A percentile compares a stretch with the other conserved stretches of the same genome.
These are phyloP conservation scores for Xestia sexstrigata DNA, from an alignment of 2,888 invertebrate genomes.

Conservation along the genomic window DNA sequence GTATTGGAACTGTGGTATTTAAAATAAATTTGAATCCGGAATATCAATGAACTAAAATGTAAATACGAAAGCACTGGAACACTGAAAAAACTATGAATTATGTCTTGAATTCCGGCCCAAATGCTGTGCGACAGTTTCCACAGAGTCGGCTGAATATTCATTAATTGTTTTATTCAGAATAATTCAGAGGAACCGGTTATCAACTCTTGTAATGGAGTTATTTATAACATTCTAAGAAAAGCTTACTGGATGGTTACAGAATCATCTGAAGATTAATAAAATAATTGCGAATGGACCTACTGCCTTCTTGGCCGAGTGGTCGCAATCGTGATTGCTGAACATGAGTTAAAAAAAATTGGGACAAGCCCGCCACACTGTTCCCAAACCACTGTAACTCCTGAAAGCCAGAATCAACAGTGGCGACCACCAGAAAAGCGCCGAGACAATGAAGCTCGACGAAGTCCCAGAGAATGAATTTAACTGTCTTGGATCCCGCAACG, in stretches of 20 bases:
- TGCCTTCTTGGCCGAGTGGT: too few relatives aligned
- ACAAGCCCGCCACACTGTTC: too few relatives aligned
- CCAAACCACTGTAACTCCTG: too few relatives aligned
- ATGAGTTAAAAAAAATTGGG: too few relatives aligned
- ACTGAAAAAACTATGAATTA: slow-evolving; percentile 42
- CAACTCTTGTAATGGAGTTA: slow-evolving; percentile 10
- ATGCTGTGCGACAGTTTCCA: slow-evolving; percentile 39
- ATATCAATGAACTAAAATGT: slow-evolving; percentile 40
- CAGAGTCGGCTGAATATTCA: slow-evolving; percentile 46
- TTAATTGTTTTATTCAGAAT: slow-evolving; percentile 50
- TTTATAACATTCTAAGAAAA: slow-evolving; percentile 5
- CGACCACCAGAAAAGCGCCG: too few relatives aligned
- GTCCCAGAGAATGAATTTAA: too few relatives aligned
- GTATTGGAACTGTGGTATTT: neutral
- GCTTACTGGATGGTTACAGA: neutral
- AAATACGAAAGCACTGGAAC: slow-evolving; percentile 27
- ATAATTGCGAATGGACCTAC: too few relatives aligned
- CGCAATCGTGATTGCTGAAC: too few relatives aligned
- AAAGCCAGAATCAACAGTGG: too few relatives aligned
- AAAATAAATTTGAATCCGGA: slow-evolving; percentile 6
- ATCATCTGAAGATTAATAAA: neutral
- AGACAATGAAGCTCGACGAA: too few relatives aligned
- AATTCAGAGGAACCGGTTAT: slow-evolving; percentile 30
- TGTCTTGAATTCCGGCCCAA: slow-evolving; percentile 44
- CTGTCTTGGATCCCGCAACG: too few relatives aligned